phyloP scores from a whole-genome alignment of 2,888 invertebrate genomes.

The Plagiodera versicolora region DNA sequence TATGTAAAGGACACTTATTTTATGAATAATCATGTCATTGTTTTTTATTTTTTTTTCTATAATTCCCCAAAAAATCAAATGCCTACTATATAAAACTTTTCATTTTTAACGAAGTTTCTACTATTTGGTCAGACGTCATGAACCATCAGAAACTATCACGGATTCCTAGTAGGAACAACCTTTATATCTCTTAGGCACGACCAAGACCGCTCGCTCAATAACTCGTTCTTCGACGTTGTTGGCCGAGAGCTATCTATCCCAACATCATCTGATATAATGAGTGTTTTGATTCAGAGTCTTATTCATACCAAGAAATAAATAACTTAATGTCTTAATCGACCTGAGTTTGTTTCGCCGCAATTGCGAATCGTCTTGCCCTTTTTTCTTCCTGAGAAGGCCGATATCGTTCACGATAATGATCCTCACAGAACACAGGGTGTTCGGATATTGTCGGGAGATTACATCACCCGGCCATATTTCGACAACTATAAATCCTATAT shows the following conservation, averaged over 20 bases:
- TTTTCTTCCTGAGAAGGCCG: not conserved
- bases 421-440: too few species aligned
- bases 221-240: constrained; percentile 45
- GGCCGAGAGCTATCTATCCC: constrained; percentile 23
- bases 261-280: constrained; percentile 47
- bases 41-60: too few species aligned
- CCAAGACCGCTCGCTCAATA: constrained; percentile 46
- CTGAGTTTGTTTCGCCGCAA: constrained; percentile 25
- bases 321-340: constrained; percentile 48
- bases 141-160: constrained; percentile 38
- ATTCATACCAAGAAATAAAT: constrained; percentile 46
- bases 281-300: constrained; percentile 50
- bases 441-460: too few species aligned
- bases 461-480: too few species aligned
- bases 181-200: constrained; percentile 44
- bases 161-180: constrained; percentile 35
- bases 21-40: too few species aligned
- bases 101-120: too few species aligned
- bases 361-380: not conserved
- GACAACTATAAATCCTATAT: too few species aligned
- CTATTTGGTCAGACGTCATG: too few species aligned
- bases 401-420: too few species aligned
- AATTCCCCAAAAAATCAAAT: too few species aligned
- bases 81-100: too few species aligned
- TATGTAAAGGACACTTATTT: too few species aligned